phyloP scores from a whole-genome alignment of 2,113 vertebrate species.

The Barnardius zonarius region DNA sequence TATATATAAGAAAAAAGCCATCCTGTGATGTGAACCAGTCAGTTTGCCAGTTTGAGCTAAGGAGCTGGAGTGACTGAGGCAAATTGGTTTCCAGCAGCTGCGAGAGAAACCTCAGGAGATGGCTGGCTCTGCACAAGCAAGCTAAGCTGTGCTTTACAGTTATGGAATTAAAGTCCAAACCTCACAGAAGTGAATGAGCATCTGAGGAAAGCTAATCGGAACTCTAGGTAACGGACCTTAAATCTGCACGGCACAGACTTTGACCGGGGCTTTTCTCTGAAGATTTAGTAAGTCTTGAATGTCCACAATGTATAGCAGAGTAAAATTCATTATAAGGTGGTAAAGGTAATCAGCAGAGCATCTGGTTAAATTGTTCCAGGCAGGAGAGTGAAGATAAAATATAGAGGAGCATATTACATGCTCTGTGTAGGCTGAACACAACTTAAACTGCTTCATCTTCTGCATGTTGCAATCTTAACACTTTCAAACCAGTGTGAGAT shows the following conservation, averaged over 20 bases:
- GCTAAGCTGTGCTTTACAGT: slow-evolving; percentile 66
- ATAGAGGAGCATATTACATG: neutral
- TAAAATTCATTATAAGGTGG: slow-evolving; percentile 43
- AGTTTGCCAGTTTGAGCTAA: slow-evolving; percentile 39
- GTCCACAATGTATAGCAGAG: slow-evolving; percentile 18
- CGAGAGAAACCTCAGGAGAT: slow-evolving; percentile 63
- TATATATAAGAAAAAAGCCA: neutral
- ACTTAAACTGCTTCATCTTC: slow-evolving; percentile 22
- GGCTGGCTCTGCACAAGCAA: slow-evolving; percentile 42
- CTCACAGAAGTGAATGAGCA: slow-evolving; percentile 63
- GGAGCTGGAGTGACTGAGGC: slow-evolving; percentile 48
- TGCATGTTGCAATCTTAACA: slow-evolving; percentile 14
- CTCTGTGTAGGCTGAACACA: neutral
- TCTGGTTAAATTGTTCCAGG: slow-evolving; percentile 56
- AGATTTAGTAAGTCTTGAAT: slow-evolving; percentile 50
- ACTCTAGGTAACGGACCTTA: slow-evolving; percentile 59
- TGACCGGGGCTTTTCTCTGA: slow-evolving; percentile 31
- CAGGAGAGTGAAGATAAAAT: slow-evolving; percentile 38
- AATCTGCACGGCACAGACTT: slow-evolving; percentile 52
- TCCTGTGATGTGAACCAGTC: slow-evolving; percentile 53
- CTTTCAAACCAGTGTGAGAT: neutral
- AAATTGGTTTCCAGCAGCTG: slow-evolving; percentile 68
- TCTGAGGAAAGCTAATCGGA: slow-evolving; percentile 68
- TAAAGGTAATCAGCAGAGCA: slow-evolving; percentile 50
- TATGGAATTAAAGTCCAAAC: slow-evolving; percentile 59